phyloP scores from a whole-genome alignment of 2,797 vertebrate genomes.

The Melanotaenia boesemani region DNA sequence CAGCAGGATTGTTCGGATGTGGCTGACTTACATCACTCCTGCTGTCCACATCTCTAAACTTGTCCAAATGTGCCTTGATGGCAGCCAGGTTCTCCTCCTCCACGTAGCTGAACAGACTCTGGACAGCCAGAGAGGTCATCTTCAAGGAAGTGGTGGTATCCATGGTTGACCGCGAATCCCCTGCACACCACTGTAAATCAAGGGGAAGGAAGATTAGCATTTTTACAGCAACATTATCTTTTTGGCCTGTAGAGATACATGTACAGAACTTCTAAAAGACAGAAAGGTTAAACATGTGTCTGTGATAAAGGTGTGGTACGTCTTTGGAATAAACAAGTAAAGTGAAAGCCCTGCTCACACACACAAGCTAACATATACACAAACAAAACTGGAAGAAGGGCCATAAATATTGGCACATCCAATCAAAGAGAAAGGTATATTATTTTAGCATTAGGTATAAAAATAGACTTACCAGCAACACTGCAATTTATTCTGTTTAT shows the following conservation, averaged over 20 bases:
- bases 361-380: constrained; percentile 10
- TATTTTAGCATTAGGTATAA: no score
- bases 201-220: constrained; percentile 22
- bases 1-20: constrained; percentile 1
- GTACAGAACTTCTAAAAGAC: constrained; percentile 7
- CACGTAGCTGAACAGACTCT: constrained; percentile 93
- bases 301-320: constrained; percentile 30
- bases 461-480: no score
- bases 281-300: constrained; percentile 9
- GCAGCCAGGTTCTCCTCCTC: constrained; percentile 96
- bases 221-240: not conserved
- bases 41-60: constrained; percentile 95
- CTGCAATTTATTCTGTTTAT: no score
- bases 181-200: constrained; percentile 41
- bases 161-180: constrained; percentile 72
- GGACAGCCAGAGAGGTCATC: constrained; percentile 91
- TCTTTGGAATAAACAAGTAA: constrained; percentile 48
- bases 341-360: constrained; percentile 13
- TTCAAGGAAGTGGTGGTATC: constrained; percentile 84
- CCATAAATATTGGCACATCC: not conserved
- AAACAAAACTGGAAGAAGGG: constrained; percentile 1
- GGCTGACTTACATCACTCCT: constrained; percentile 90
- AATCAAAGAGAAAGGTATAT: not conserved
- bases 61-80: constrained; percentile 93
- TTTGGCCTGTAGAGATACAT: constrained; percentile 14